phyloP scores from a whole-genome alignment of 2,797 vertebrate genomes.

The Hemibagrus guttatus region DNA sequence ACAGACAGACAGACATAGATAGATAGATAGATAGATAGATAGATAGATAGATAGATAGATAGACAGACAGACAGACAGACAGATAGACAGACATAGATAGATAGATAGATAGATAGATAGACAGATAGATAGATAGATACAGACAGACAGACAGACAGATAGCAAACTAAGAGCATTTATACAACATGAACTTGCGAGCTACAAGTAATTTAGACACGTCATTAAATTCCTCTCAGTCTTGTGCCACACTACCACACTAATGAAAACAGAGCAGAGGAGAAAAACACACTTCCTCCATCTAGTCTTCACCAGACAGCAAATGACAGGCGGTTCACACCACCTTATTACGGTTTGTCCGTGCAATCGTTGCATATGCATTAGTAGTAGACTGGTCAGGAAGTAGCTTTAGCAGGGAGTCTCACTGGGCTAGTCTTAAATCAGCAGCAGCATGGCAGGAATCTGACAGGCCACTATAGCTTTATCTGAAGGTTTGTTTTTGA shows the following conservation, averaged over 20 bases:
- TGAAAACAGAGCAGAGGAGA: neutral
- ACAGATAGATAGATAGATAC: neutral
- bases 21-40: neutral
- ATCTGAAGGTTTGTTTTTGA: slow-evolving; percentile 43
- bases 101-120: neutral
- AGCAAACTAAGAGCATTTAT: neutral
- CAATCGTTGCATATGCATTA: slow-evolving; percentile 25
- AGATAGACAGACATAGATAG: no score
- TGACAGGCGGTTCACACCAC: slow-evolving; percentile 11
- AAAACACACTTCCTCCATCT: slow-evolving; percentile 4
- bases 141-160: neutral
- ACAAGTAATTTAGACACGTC: neutral
- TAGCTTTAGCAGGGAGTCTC: slow-evolving; percentile 68
- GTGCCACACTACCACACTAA: neutral
- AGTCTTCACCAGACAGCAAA: slow-evolving; percentile 16
- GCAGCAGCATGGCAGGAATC: slow-evolving; percentile 67
- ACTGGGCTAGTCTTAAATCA: slow-evolving; percentile 77
- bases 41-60: neutral
- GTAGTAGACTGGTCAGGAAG: slow-evolving; percentile 35
- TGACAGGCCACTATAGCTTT: slow-evolving; percentile 71
- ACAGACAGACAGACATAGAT: neutral
- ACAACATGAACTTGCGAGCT: neutral
- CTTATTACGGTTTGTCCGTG: neutral
- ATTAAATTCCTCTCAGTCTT: neutral
- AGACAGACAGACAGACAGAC: neutral